These are phyloP conservation scores for Blastobasis adustella DNA, from an alignment of 2,888 invertebrate genomes.

Conservation along the genomic window DNA sequence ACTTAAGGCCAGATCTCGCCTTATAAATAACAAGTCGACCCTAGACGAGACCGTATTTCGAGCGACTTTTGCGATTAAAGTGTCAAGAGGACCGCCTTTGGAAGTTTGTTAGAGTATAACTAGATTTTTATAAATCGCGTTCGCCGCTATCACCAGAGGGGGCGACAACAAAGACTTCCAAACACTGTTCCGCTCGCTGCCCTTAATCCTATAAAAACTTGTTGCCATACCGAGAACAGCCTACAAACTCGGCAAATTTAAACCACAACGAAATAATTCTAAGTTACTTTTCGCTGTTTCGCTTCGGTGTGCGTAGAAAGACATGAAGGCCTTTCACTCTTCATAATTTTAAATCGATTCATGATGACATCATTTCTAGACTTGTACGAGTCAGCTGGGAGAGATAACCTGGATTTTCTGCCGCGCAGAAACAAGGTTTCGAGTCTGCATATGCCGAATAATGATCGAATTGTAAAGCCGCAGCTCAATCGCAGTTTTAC, in stretches of 20 bases:
- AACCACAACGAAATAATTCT: neutral
- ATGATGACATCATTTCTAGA: too few relatives aligned
- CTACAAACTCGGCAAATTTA: neutral
- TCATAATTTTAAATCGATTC: too few relatives aligned
- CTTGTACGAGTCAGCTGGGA: too few relatives aligned
- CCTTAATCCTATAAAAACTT: slow-evolving; percentile 1
- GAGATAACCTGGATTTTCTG: neutral
- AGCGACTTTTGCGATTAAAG: too few relatives aligned
- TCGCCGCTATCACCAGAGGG: neutral
- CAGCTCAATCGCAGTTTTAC: too few relatives aligned
- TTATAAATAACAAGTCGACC: too few relatives aligned
- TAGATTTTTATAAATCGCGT: neutral
- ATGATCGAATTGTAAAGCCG: neutral
- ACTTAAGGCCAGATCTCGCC: too few relatives aligned
- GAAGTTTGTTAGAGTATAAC: neutral
- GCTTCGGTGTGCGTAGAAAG: too few relatives aligned
- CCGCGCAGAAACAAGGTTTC: neutral
- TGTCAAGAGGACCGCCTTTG: too few relatives aligned
- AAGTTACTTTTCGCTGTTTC: too few relatives aligned
- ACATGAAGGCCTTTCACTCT: too few relatives aligned
- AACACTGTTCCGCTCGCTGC: neutral
- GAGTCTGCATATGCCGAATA: neutral
- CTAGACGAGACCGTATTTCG: too few relatives aligned
- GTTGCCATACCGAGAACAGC: neutral
- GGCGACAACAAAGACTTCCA: neutral